phyloP scores from a whole-genome alignment of 2,888 invertebrate species.

The Archips xylosteana region DNA sequence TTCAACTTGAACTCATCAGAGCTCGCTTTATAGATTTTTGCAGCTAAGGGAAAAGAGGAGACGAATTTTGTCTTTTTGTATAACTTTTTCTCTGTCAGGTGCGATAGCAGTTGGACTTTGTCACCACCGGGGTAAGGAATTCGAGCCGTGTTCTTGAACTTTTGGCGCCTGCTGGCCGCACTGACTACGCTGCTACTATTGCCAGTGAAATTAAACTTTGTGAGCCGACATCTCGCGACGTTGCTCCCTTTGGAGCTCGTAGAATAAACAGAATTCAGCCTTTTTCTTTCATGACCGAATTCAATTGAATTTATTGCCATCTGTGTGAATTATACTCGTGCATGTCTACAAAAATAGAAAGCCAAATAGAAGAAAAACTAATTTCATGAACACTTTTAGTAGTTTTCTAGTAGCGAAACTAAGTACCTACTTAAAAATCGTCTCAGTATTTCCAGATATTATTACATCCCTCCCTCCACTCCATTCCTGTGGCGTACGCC shows the following conservation, averaged over 20 bases:
- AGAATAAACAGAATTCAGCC: conserved; percentile 48
- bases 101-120: conserved; percentile 60
- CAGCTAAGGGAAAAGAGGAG: conserved; percentile 67
- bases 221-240: conserved; percentile 47
- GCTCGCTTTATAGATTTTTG: conserved; percentile 71
- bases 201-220: conserved; percentile 52
- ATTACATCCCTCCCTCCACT: no score
- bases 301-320: conserved; percentile 65
- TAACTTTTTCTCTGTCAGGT: conserved; percentile 64
- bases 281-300: conserved; percentile 52
- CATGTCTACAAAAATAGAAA: conserved; percentile 6
- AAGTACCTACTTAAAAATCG: no score
- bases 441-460: no score
- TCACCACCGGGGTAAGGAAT: conserved; percentile 65
- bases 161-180: conserved; percentile 50
- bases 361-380: neutral
- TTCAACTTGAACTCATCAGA: conserved; percentile 68
- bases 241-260: conserved; percentile 49
- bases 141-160: conserved; percentile 47
- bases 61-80: conserved; percentile 58
- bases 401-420: no score
- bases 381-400: no score
- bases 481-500: no score
- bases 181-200: conserved; percentile 52
- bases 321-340: conserved; percentile 10